Percentiles rank a stretch among this genome's conserved stretches.
phyloP scores from a whole-genome alignment of 2,797 vertebrate genomes.

The Sciurus carolinensis region DNA sequence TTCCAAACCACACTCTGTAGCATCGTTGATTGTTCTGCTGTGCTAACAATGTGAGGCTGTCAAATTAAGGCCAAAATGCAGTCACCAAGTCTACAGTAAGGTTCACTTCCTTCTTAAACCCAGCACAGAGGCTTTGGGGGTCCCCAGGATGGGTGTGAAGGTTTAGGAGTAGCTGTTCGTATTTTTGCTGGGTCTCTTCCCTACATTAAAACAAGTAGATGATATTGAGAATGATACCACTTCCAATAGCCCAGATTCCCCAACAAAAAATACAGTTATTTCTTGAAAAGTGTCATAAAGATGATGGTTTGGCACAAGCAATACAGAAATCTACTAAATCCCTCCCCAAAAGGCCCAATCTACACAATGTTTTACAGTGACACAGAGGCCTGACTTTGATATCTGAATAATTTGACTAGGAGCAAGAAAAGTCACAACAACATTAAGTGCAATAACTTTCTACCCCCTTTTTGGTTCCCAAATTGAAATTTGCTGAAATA shows the following conservation, averaged over 20 bases:
- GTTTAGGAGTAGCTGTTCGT: not conserved
- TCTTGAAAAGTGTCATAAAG: conserved; percentile 87
- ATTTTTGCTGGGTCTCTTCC: not conserved
- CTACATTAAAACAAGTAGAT: conserved; percentile 68
- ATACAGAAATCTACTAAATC: conserved; percentile 82
- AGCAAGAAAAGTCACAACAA: conserved; percentile 88
- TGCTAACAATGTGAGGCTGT: not conserved
- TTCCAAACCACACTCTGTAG: not conserved
- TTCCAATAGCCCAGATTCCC: conserved; percentile 84
- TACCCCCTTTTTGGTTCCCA: conserved; percentile 85
- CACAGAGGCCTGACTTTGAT: conserved; percentile 86
- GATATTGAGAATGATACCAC: conserved; percentile 49
- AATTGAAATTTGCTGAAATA: conserved; percentile 88
- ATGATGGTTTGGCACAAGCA: conserved; percentile 71
- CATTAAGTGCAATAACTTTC: conserved; percentile 88
- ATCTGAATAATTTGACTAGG: conserved; percentile 87
- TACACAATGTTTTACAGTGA: conserved; percentile 79
- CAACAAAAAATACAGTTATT: conserved; percentile 87
- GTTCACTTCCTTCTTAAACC: conserved; percentile 49
- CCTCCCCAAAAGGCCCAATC: conserved; percentile 81
- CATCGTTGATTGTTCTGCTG: not conserved
- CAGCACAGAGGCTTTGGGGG: not conserved
- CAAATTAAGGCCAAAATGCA: conserved; percentile 65
- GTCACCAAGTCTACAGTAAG: not conserved
- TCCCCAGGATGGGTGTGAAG: not conserved